phyloP scores from a whole-genome alignment of 2,888 invertebrate species.

The Cerastis leucographa region DNA sequence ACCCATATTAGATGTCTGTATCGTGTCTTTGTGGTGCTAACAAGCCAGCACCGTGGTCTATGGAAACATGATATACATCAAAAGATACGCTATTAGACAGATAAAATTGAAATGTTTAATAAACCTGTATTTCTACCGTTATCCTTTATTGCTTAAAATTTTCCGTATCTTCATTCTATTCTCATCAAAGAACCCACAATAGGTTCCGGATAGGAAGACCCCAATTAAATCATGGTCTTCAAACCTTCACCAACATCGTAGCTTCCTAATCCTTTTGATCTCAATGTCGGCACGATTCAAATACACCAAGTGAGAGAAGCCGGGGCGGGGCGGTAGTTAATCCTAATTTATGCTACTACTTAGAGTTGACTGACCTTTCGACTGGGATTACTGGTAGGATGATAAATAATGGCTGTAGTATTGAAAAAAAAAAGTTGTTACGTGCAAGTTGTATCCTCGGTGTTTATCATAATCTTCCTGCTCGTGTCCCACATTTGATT shows the following conservation, averaged over 20 bases:
- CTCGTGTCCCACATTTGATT: too few species aligned
- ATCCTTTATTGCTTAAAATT: neutral
- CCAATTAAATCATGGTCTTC: slow-evolving; percentile 28
- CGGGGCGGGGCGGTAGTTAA: slow-evolving; percentile 15
- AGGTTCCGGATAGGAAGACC: neutral
- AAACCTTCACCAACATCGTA: slow-evolving; percentile 35
- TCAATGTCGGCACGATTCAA: slow-evolving; percentile 47
- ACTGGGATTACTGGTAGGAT: slow-evolving; percentile 1
- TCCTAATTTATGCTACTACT: slow-evolving; percentile 50
- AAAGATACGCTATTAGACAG: neutral
- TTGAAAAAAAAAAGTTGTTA: neutral
- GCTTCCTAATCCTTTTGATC: slow-evolving; percentile 52
- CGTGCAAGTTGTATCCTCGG: neutral
- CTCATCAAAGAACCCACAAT: slow-evolving; percentile 3
- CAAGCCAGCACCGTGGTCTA: neutral
- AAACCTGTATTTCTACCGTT: neutral
- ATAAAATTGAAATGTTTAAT: too few species aligned
- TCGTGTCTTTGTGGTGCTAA: neutral
- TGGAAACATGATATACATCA: neutral
- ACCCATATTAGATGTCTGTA: neutral
- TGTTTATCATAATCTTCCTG: neutral
- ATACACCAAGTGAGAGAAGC: slow-evolving; percentile 13
- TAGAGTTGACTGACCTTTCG: slow-evolving; percentile 48
- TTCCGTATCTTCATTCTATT: too few species aligned
- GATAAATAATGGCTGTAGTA: slow-evolving; percentile 1